Percentiles rank a stretch among this genome's conserved stretches.
Evolutionary conservation across 2,797 vertebrate species (phyloP).

Genomic region (Gobio occitaniae): DNA sequence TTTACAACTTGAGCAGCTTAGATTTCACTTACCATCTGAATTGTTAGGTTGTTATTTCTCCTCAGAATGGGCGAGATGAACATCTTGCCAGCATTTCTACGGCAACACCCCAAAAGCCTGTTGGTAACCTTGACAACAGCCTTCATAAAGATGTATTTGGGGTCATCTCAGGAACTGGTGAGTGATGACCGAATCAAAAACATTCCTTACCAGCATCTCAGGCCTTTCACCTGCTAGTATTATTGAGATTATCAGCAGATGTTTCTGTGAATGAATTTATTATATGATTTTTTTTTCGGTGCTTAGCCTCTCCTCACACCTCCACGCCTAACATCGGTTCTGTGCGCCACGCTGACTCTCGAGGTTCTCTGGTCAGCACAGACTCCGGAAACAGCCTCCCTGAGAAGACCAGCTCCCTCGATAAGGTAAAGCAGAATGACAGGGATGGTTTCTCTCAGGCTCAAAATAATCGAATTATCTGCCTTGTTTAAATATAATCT

Average conservation of each 20-base stretch:
- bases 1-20: neutral
- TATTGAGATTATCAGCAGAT: neutral
- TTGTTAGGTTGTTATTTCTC: neutral
- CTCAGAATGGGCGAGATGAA: constrained; percentile 88
- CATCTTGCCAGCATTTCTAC: constrained; percentile 76
- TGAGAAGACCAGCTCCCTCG: constrained; percentile 91
- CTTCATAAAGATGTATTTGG: constrained; percentile 96
- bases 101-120: constrained; percentile 87
- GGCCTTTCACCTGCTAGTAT: neutral
- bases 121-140: constrained; percentile 85
- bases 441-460: neutral
- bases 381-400: constrained; percentile 93
- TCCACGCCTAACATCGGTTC: constrained; percentile 90
- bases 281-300: neutral
- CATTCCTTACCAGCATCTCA: neutral
- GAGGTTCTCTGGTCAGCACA: constrained; percentile 93
- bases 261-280: neutral
- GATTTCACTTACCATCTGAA: neutral
- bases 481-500: neutral
- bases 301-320: constrained; percentile 88
- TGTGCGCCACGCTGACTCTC: constrained; percentile 90
- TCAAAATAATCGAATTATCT: neutral
- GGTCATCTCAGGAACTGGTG: constrained; percentile 94
- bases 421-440: constrained; percentile 85
- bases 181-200: constrained; percentile 35